phyloP scores from a whole-genome alignment of 2,888 invertebrate genomes.

The Spicauda simplicius region DNA sequence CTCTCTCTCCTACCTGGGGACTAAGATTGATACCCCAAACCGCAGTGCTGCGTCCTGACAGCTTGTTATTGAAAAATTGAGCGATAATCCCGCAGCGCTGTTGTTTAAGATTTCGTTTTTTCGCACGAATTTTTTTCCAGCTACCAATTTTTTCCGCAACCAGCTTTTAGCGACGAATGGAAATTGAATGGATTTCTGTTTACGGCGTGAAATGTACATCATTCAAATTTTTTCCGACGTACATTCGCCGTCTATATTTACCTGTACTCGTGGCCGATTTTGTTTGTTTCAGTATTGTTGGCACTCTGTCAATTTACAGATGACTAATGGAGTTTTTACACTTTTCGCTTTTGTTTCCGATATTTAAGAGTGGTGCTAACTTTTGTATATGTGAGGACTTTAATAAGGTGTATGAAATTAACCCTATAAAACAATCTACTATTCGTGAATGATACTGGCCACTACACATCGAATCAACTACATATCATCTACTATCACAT shows the following conservation, averaged over 20 bases:
- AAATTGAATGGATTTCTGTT: conserved; percentile 46
- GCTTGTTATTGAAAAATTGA: conserved; percentile 81
- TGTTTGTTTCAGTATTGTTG: conserved; percentile 17
- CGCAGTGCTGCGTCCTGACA: conserved; percentile 65
- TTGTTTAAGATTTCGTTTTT: conserved; percentile 63
- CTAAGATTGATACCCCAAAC: conserved; percentile 74
- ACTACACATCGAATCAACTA: no score
- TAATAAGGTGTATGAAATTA: no score
- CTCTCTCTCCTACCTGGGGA: conserved; percentile 59
- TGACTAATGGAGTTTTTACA: conserved; percentile 9
- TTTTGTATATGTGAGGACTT: no score
- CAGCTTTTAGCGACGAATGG: conserved; percentile 46
- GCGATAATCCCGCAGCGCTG: conserved; percentile 71
- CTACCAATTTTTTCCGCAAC: conserved; percentile 14
- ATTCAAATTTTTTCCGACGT: conserved; percentile 33
- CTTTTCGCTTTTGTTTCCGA: not conserved
- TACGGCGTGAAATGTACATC: conserved; percentile 40
- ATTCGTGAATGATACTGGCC: no score
- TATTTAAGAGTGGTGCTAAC: no score
- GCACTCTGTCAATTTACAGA: conserved; percentile 1
- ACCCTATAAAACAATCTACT: no score
- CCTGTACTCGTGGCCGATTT: conserved; percentile 22
- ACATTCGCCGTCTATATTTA: conserved; percentile 26
- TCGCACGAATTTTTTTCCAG: conserved; percentile 43
- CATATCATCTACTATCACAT: no score